A percentile compares a stretch with the other conserved stretches of the same genome.
phyloP scores from a whole-genome alignment of 2,797 vertebrate species.

The Graptemys geographica region DNA sequence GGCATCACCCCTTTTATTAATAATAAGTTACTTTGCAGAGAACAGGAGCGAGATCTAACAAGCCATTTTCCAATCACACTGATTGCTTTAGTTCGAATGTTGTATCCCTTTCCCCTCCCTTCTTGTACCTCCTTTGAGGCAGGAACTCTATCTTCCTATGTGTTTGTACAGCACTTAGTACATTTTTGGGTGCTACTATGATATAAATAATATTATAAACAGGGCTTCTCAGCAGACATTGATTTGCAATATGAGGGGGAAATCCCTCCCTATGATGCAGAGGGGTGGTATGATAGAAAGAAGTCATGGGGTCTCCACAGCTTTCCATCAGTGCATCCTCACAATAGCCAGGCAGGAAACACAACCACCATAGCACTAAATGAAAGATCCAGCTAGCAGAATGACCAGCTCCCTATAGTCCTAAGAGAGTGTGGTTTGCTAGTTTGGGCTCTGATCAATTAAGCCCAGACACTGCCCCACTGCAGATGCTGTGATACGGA shows the following conservation, averaged over 20 bases:
- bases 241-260: not conserved
- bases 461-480: not conserved
- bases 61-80: not conserved
- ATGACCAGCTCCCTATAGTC: not conserved
- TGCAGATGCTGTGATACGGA: not conserved
- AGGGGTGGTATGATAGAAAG: not conserved
- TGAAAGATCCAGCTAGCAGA: not conserved
- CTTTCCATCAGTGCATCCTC: not conserved
- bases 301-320: not conserved
- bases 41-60: not conserved
- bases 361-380: not conserved
- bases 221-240: not conserved
- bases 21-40: not conserved
- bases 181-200: not conserved
- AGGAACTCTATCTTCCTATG: not conserved
- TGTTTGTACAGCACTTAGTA: not conserved
- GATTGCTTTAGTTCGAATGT: not conserved
- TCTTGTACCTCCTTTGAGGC: not conserved
- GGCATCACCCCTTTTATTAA: not conserved
- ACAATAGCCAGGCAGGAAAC: not conserved
- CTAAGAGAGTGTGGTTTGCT: not conserved
- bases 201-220: accelerated
- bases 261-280: not conserved
- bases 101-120: not conserved
- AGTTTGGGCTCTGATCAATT: not conserved